Conservation (phyloP, 2,113 vertebrate species). For the Lethenteron reissneri region DNA sequence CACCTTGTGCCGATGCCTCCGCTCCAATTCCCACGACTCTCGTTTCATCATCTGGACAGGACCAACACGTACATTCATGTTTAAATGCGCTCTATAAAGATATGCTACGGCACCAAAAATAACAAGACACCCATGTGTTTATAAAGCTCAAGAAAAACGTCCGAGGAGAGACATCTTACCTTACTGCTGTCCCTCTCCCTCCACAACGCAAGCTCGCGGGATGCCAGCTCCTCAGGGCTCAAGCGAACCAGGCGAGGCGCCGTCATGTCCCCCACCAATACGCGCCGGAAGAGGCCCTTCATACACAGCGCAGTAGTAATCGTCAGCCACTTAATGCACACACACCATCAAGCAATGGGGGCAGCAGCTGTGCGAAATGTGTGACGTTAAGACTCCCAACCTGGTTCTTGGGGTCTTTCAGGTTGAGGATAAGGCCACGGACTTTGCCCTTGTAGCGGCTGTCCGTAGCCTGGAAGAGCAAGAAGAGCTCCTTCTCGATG, state of each 20-base stretch:
- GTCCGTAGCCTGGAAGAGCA: conserved; percentile 14
- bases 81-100: too few relatives aligned
- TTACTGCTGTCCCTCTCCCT: conserved; percentile 86
- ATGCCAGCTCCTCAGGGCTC: conserved; percentile 91
- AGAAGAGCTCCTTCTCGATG: conserved; percentile 22
- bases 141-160: conserved; percentile 8
- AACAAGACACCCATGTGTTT: conserved; percentile 7
- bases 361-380: too few relatives aligned
- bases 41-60: background rate
- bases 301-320: too few relatives aligned
- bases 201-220: conserved; percentile 91
- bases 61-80: background rate
- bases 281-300: conserved; percentile 77
- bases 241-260: conserved; percentile 68
- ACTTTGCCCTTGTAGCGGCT: conserved; percentile 24
- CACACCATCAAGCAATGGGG: too few relatives aligned
- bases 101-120: too few relatives aligned
- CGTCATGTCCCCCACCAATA: conserved; percentile 76
- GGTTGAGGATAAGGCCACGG: conserved; percentile 26
- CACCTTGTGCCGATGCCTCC: background rate
- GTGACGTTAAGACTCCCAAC: conserved; percentile 13
- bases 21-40: conserved; percentile 1
- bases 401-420: conserved; percentile 20
- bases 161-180: conserved; percentile 27
- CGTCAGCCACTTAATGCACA: too few relatives aligned